Base-by-base conservation (phyloP, 1,140 invertebrate species). In the Hylyphantes graminicola region DNA sequence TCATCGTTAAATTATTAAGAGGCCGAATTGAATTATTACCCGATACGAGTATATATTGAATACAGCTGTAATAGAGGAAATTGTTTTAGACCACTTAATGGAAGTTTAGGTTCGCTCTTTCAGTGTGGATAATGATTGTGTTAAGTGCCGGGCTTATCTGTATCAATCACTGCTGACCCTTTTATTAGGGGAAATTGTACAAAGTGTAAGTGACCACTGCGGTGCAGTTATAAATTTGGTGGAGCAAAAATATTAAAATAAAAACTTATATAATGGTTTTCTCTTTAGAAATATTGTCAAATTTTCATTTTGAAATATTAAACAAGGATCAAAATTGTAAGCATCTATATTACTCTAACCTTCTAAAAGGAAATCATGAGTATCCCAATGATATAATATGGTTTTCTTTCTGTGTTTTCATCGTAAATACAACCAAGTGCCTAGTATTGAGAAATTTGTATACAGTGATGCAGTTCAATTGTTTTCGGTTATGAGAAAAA, bases 1-100 rank as follows among this genome's bases (percentile, higher is more conserved):
- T 81, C 79, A 81, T 81, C 79, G 79, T 81, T 81, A 81, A 81
- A 73, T 81, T 81, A 81, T 81, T 81, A 73, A 53, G 68, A 63
- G 67, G 67, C 68, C 48, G 79, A 81, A 81, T 81, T 81, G 79
- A 81, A 81, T 81, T 81, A 81, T 81, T 81, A 81, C 67, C 35
- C 55, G 76, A 64, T 59, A 76, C 53, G 21, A 59, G 65, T 70
- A 79, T 51, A 70, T 48, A 55, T 7, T 35, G 74, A 76, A 70
- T 76, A 76, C 74, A 76, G 65, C 77, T 65, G 77, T 73, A 72
- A 64, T 73, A n/a, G 57, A 73, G 76, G 79, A 73, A 81, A 81
- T 81, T 81, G 79, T 81, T 81, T 81, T 81, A 72, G 54, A 70
- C 79, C 67, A 55, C 21, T 54, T 54, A 59, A 53, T 73, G 67